A percentile compares a stretch with the other conserved stretches of the same genome.
phyloP scores from a whole-genome alignment of 2,113 vertebrate genomes.

The Mirounga angustirostris region DNA sequence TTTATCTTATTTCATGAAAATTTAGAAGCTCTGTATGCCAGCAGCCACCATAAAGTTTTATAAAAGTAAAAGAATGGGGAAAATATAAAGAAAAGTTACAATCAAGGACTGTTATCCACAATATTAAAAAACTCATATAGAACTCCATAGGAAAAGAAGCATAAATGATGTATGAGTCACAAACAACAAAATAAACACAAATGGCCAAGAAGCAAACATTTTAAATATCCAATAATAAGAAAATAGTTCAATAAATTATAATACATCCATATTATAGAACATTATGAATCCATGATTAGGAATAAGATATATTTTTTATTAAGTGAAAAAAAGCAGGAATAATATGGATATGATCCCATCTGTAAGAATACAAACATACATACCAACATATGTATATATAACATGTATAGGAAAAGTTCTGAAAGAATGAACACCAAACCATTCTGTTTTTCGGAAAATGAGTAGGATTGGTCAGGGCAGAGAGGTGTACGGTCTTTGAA shows the following conservation, averaged over 20 bases:
- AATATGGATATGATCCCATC: background rate
- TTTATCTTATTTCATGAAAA: constrained; percentile 11
- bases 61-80: constrained; percentile 14
- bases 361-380: background rate
- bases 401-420: background rate
- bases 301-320: constrained; percentile 52
- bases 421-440: background rate
- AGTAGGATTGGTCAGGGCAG: background rate
- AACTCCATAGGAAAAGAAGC: constrained; percentile 13
- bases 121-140: background rate
- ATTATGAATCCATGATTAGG: background rate
- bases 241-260: constrained; percentile 6
- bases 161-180: background rate
- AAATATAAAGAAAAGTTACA: constrained; percentile 49
- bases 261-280: background rate
- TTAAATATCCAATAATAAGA: background rate
- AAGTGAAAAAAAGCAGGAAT: constrained; percentile 32
- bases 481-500: background rate
- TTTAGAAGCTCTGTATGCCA: background rate
- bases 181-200: background rate
- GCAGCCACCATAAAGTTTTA: background rate
- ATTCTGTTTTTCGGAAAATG: constrained; percentile 28
- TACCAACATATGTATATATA: background rate
- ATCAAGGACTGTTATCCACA: constrained; percentile 23
- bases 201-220: background rate